phyloP scores from a whole-genome alignment of 2,113 vertebrate genomes.

The Notothenia rossii region DNA sequence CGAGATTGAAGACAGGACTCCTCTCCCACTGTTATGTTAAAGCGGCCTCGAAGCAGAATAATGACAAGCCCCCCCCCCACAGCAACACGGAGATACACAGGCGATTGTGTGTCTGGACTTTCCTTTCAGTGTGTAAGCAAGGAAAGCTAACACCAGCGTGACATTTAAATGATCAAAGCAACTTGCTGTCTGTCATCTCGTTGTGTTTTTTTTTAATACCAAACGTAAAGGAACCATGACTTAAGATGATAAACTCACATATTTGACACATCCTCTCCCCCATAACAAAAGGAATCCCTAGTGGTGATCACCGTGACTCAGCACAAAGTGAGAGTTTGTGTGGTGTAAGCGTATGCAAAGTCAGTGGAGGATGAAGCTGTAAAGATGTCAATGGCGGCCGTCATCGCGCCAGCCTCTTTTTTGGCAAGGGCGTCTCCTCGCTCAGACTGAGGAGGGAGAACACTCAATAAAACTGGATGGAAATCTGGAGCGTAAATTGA shows the following conservation, averaged over 20 bases:
- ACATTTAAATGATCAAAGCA: constrained; percentile 8
- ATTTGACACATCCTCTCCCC: background rate
- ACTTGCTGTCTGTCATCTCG: too few species aligned
- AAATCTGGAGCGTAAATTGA: constrained; percentile 65
- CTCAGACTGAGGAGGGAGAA: constrained; percentile 36
- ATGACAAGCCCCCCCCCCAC: constrained; percentile 37
- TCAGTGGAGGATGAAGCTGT: constrained; percentile 64
- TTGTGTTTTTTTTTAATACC: background rate
- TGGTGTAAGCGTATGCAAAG: constrained; percentile 51
- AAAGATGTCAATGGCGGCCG: constrained; percentile 63
- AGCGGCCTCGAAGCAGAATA: constrained; percentile 22
- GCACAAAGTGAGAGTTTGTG: constrained; percentile 26
- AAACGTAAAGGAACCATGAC: constrained; percentile 7
- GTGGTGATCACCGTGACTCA: constrained; percentile 52
- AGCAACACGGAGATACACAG: constrained; percentile 8
- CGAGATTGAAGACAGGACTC: constrained; percentile 28
- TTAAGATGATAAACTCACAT: constrained; percentile 10
- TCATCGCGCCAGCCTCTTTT: constrained; percentile 53
- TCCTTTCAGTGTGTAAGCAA: constrained; percentile 11
- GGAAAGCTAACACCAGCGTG: constrained; percentile 1
- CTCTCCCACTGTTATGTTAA: constrained; percentile 42
- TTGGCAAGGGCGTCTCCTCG: constrained; percentile 63
- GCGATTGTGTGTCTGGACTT: constrained; percentile 1
- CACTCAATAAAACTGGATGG: constrained; percentile 65
- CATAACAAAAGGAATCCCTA: constrained; percentile 24